A percentile compares a stretch with the other conserved stretches of the same genome.
These are phyloP conservation scores for Pristionchus exspectatus DNA, from an alignment of 2,888 invertebrate species.

Conservation along the genomic window DNA sequence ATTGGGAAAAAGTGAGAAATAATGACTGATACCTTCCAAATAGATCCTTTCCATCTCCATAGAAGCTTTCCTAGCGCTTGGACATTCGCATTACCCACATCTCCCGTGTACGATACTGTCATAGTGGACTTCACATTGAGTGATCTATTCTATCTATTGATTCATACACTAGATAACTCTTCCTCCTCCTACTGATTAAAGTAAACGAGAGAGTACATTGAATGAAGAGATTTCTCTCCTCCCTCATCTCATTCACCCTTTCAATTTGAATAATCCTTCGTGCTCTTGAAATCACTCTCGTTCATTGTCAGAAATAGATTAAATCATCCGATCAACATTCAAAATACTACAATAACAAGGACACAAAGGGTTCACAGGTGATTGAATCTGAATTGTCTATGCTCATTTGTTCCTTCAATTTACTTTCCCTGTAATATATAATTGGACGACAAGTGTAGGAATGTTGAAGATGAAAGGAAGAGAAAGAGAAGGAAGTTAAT, in stretches of 20 bases:
- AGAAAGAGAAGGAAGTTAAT: background rate
- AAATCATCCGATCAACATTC: background rate
- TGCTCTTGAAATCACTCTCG: background rate
- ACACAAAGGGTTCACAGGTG: background rate
- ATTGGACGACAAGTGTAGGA: background rate
- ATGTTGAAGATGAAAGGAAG: background rate
- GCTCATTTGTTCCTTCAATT: background rate
- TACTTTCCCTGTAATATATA: background rate
- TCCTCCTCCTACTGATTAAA: background rate
- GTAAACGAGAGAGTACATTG: background rate
- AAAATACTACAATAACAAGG: background rate
- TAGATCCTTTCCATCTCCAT: constrained; percentile 42
- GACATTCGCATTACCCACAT: constrained; percentile 39
- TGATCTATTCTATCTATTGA: background rate
- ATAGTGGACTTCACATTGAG: background rate
- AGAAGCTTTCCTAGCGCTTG: constrained; percentile 17
- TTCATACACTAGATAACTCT: background rate
- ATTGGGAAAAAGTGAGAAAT: background rate
- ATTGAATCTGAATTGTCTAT: background rate
- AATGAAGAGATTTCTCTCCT: background rate
- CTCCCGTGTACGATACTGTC: constrained; percentile 43
- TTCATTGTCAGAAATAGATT: background rate
- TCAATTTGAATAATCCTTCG: background rate
- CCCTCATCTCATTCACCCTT: background rate
- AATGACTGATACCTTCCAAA: constrained; percentile 20